phyloP scores from a whole-genome alignment of 2,797 vertebrate species.

The Arrhamphus sclerolepis region DNA sequence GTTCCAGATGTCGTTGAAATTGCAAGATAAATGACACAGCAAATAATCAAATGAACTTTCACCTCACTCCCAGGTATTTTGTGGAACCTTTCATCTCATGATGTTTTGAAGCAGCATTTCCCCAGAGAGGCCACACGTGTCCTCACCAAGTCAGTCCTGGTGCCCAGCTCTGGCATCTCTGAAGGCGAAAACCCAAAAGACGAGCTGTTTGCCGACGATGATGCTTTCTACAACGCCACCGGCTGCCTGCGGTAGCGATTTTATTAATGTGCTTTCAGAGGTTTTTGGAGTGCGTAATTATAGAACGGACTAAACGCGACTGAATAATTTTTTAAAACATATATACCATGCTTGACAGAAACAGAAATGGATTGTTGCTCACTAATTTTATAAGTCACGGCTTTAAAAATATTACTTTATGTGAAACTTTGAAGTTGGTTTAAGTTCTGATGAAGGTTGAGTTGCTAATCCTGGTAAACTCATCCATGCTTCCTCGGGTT shows the following conservation, averaged over 20 bases:
- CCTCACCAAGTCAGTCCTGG: constrained; percentile 84
- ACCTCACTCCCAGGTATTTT: constrained; percentile 82
- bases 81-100: constrained; percentile 97
- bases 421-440: too few species aligned
- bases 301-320: too few species aligned
- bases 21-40: not conserved
- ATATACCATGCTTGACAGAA: too few species aligned
- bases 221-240: constrained; percentile 90
- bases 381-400: too few species aligned
- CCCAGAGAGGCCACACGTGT: constrained; percentile 75
- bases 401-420: too few species aligned
- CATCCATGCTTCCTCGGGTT: not conserved
- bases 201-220: constrained; percentile 83
- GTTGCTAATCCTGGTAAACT: constrained; percentile 1
- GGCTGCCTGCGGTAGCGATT: constrained; percentile 89
- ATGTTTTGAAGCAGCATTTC: constrained; percentile 87
- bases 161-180: constrained; percentile 90
- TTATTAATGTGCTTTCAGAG: too few species aligned
- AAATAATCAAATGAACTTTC: not conserved
- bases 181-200: constrained; percentile 92
- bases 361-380: too few species aligned
- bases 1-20: too few species aligned
- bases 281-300: too few species aligned
- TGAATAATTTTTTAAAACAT: too few species aligned
- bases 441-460: too few species aligned